Percentiles rank a stretch among this genome's conserved stretches.
phyloP scores from a whole-genome alignment of 30 jellyfish, hydroid and myxozoan genomes.

The Cassiopea xamachana region DNA sequence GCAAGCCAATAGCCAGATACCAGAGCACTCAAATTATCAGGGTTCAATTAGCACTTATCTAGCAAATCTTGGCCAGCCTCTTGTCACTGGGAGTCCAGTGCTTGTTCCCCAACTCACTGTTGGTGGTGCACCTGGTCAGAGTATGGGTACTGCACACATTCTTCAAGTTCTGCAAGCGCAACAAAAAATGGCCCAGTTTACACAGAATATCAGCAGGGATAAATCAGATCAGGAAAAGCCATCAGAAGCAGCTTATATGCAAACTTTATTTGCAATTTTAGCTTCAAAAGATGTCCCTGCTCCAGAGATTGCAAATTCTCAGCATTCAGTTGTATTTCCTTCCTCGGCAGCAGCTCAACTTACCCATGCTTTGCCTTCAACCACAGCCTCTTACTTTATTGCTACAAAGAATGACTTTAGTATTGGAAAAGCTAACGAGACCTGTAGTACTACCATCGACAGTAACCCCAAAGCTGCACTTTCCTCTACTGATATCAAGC shows the following conservation, averaged over 20 bases:
- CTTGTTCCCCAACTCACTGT: constrained; percentile 45
- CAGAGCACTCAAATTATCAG: constrained; percentile 45
- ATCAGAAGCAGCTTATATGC: constrained; percentile 46
- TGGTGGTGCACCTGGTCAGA: constrained; percentile 19
- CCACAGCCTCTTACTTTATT: background rate
- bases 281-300: constrained; percentile 38
- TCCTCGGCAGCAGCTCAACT: background rate
- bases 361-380: background rate
- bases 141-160: constrained; percentile 31
- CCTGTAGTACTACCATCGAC: constrained; percentile 13
- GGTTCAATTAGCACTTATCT: constrained; percentile 49
- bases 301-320: constrained; percentile 8
- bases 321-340: background rate
- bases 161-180: constrained; percentile 60
- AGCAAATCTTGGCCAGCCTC: constrained; percentile 53
- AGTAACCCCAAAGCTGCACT: constrained; percentile 34
- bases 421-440: background rate
- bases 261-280: constrained; percentile 39
- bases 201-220: background rate
- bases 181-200: constrained; percentile 16
- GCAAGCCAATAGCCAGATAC: background rate
- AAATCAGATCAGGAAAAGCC: constrained; percentile 9
- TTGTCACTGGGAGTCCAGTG: constrained; percentile 59
- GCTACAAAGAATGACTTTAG: background rate
- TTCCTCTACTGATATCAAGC: background rate